Evolutionary conservation across 2,113 vertebrate species (phyloP), one percentile per base, ranked within the genome.

Genomic region (Caranx ignobilis): DNA sequence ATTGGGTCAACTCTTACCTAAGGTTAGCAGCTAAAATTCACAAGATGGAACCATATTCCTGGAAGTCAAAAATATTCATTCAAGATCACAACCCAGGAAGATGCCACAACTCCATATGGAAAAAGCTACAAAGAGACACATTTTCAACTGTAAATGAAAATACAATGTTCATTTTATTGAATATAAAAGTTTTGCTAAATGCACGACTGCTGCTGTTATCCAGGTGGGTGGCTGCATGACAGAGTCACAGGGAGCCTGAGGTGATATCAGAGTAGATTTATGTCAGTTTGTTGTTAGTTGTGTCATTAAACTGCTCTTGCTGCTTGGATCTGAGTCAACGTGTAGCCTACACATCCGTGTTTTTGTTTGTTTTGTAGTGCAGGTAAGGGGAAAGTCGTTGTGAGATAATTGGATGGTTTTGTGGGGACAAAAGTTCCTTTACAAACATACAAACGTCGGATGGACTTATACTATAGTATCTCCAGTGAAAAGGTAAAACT

Each of bases 251-350:
- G 16, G 56, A 73, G 73, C 71, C 71, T 67, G 50, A 69, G 78
- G 68, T 84, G 63, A 63, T 68, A 15, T 73, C 63, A 80, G 3
- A 16, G 34, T 52, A 56, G 56, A 82, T 81, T 75, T 19, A 66
- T 77, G 15, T 78, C 41, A 71, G 52, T 74, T 70, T 80, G 62
- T 72, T 62, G 61, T 78, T 75, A 69, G 35, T 45, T 61, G 21
- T 52, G 47, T 77, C 72, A 73, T 78, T 75, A 57, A 71, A 67
- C 16, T 35, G 54, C 52, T 76, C 60, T 19, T 65, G 68, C 32
- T 50, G 50, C 2, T 5, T 11, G 12, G 67, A 56, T 50, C 47
- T 35, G 32, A 55, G 60, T 71, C 37, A 57, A 34, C 41, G 37
- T 11, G 11, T 4, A 26, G 26, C 26, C 1, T 26, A 6, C 12